Base-by-base conservation (phyloP, 2,113 vertebrate species). In the Capricornis sumatraensis region DNA sequence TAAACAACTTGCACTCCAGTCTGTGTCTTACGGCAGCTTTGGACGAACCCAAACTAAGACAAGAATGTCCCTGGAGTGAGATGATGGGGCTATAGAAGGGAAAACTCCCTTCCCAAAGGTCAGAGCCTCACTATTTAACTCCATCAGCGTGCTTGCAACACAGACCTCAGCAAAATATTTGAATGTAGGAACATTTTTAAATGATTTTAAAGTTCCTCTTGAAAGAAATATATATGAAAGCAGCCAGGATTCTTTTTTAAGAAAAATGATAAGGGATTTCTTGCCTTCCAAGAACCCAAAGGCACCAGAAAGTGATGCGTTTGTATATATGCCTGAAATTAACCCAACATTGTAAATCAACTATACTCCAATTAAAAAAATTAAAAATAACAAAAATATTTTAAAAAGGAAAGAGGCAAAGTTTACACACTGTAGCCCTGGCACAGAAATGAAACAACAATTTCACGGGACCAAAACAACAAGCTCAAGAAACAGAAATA, bases 71-170 rank as follows among this genome's bases (percentile, higher is more conserved):
- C 19, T 36, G 21, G 47, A 30, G 52, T 85, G 74, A 36, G 21
- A 40, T 19, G 4, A 8, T 2, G 23, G 10, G 17, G 9, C 13
- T 76, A 33, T 25, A 6, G 47, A 40, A 0, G 3, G 28, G 30
- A 85, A 43, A 21, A 67, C 58, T 33, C 60, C 10, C n/a, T 43
- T 83, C 30, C 36, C 7, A 11, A 25, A 50, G 27, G 33, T 47
- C 19, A 15, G 8, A 16, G 17, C 53, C 28, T 36, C 19, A 47
- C 50, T 33, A 30, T 16, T 57, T 27, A 85, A 10, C 64, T 53
- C 8, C 17, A 7, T 14, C n/a, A 21, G 1, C 50, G 5, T 40
- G 15, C 33, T 40, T 86, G 30, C 30, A 21, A 36, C 52, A 14
- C 6, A 45, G 47, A 45, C 40, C 82, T 76, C 52, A n/a, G 36